phyloP scores from a whole-genome alignment of 2,888 invertebrate genomes.

The Melieria omissa region DNA sequence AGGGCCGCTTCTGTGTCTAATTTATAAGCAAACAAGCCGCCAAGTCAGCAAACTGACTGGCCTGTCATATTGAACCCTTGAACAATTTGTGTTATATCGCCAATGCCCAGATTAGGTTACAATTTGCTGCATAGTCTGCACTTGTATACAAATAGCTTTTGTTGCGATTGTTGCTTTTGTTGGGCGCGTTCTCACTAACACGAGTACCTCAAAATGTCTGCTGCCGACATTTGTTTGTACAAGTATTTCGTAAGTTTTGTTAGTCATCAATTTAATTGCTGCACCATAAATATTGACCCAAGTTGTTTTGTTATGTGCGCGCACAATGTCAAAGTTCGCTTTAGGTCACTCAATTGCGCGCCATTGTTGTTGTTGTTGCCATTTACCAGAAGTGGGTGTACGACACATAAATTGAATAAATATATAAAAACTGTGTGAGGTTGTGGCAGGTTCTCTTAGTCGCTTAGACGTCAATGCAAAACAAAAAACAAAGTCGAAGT shows the following conservation, averaged over 20 bases:
- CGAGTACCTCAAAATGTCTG: not conserved
- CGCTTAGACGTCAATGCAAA: too few relatives aligned
- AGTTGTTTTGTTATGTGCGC: not conserved
- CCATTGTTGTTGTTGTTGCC: too few relatives aligned
- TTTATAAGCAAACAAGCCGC: too few relatives aligned
- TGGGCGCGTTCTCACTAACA: not conserved
- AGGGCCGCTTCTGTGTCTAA: not conserved
- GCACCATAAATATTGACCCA: not conserved
- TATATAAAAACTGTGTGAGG: too few relatives aligned
- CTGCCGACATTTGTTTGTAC: not conserved
- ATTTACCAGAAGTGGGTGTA: too few relatives aligned
- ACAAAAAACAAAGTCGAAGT: too few relatives aligned
- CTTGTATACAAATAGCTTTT: not conserved
- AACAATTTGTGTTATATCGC: not conserved
- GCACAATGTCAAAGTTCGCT: too few relatives aligned
- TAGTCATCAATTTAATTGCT: not conserved
- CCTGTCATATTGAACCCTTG: too few relatives aligned
- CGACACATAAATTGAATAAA: too few relatives aligned
- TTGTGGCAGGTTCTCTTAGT: too few relatives aligned
- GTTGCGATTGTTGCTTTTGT: not conserved
- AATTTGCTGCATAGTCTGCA: not conserved
- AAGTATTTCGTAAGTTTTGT: not conserved
- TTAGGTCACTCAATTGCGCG: too few relatives aligned
- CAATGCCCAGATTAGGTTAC: not conserved
- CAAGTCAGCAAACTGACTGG: too few relatives aligned